These are phyloP conservation scores for Catamblyrhynchus diadema DNA, from an alignment of 2,797 vertebrate species.

Conservation along the genomic window DNA sequence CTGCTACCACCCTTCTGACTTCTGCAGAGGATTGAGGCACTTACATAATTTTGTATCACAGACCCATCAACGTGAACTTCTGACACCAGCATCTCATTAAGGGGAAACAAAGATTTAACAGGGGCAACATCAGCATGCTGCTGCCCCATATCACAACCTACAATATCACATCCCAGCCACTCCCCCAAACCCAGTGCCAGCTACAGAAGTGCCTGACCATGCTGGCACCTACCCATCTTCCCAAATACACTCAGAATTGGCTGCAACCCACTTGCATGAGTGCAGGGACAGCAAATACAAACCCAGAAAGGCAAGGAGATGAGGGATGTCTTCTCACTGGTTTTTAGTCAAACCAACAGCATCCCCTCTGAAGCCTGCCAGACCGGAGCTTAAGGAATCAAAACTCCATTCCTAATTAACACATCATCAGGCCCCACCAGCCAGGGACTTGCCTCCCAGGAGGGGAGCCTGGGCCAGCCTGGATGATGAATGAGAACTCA, in stretches of 20 bases:
- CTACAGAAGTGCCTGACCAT: not conserved
- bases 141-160: not conserved
- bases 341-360: not conserved
- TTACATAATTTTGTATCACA: not conserved
- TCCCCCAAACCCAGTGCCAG: not conserved
- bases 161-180: not conserved
- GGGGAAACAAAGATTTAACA: constrained; percentile 3
- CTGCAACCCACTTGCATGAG: not conserved
- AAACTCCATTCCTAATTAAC: constrained; percentile 38
- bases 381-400: not conserved
- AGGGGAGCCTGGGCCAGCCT: not conserved
- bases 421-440: constrained; percentile 5
- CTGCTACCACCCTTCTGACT: not conserved
- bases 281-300: not conserved
- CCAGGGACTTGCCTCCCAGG: not conserved
- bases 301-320: not conserved
- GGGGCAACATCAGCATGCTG: rapidly evolving
- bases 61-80: not conserved
- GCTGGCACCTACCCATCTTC: not conserved
- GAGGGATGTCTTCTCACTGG: not conserved
- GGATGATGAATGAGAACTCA: constrained; percentile 3
- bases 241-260: not conserved
- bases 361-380: not conserved
- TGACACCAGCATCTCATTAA: not conserved
- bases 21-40: not conserved